Evolutionary conservation across 2,113 vertebrate species (phyloP), one percentile per base, ranked within the genome.

Genomic region (Pelusios castaneus): DNA sequence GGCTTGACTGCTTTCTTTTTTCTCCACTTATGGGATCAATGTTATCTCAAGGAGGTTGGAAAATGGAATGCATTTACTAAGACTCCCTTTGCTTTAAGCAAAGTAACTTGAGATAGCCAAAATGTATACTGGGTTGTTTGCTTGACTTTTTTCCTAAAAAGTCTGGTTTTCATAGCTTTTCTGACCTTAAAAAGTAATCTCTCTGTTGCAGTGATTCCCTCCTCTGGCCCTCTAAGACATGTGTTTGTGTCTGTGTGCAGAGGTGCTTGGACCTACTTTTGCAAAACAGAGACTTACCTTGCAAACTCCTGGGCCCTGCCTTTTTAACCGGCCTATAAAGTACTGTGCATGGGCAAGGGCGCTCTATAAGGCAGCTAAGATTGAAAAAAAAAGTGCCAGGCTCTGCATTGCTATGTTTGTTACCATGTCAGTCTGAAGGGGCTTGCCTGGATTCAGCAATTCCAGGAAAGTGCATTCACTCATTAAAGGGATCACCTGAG

Each of bases 131-230:
- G 5, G 14, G 10, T 25, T 0, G 0, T 82, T 80, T 38, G 78
- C 22, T 19, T 78, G 3, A 11, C 73, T 45, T 4, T 11, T 25
- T 1, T n/a, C n/a, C 25, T 7, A 0, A 0, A 38, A 63, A 83
- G 51, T 41, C 38, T 75, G 41, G 10, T 21, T 92, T 91, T 94
- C 47, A 12, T 55, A 83, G 24, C 6, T 91, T 86, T 47, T 34
- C n/a, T 52, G 80, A 83, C 38, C 49, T 29, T 17, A 24, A 10
- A 80, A 24, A 11, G 22, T n/a, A 13, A 38, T 54, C 52, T 29
- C 49, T 24, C 13, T 11, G 13, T 2, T 52, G 16, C 24, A 21
- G 54, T 34, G 55, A 34, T 38, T 21, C 22, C 24, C 38, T 12
- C 70, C 22, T 22, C 5, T 16, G 8, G 2, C 38, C 21, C 67